phyloP scores from a whole-genome alignment of 2,888 invertebrate species.

The Rhogogaster chlorosoma region DNA sequence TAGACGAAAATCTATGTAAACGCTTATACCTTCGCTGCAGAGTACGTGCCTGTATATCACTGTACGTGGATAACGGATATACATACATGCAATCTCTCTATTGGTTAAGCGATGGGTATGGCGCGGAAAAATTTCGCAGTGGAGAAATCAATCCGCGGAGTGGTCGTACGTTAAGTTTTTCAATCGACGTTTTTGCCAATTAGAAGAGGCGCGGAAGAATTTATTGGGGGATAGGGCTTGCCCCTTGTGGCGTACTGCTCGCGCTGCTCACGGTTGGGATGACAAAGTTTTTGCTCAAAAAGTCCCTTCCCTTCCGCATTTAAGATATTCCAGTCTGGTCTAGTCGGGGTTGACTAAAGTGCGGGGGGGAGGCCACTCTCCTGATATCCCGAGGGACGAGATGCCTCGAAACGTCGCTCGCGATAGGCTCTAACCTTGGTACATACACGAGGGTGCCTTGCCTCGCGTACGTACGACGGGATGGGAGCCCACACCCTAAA shows the following conservation, averaged over 20 bases:
- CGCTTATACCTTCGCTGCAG: not conserved
- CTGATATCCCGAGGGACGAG: conserved; percentile 74
- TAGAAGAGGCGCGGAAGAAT: conserved; percentile 27
- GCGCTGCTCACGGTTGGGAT: conserved; percentile 21
- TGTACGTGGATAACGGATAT: too few species aligned
- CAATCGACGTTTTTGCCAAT: conserved; percentile 42
- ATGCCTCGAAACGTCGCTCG: conserved; percentile 39
- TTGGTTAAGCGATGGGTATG: not conserved
- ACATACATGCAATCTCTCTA: not conserved
- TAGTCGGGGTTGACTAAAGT: conserved; percentile 67
- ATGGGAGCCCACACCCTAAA: not conserved
- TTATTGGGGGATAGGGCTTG: conserved; percentile 8
- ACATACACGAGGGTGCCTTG: conserved; percentile 19
- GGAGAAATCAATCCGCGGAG: conserved; percentile 24
- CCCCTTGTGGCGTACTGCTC: not conserved
- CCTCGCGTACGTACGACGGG: not conserved
- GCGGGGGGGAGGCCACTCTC: conserved; percentile 68
- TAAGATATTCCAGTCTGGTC: conserved; percentile 74
- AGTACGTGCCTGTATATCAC: not conserved
- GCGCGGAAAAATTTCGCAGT: not conserved
- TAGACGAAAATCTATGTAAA: conserved; percentile 9
- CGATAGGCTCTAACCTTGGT: conserved; percentile 31
- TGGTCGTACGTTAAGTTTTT: conserved; percentile 35
- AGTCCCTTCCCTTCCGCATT: conserved; percentile 65
- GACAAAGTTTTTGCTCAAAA: conserved; percentile 72